These are phyloP conservation scores for Bergia puertoricense DNA, from an alignment of 92 coral and sea anemone species.

Conservation along the genomic window DNA sequence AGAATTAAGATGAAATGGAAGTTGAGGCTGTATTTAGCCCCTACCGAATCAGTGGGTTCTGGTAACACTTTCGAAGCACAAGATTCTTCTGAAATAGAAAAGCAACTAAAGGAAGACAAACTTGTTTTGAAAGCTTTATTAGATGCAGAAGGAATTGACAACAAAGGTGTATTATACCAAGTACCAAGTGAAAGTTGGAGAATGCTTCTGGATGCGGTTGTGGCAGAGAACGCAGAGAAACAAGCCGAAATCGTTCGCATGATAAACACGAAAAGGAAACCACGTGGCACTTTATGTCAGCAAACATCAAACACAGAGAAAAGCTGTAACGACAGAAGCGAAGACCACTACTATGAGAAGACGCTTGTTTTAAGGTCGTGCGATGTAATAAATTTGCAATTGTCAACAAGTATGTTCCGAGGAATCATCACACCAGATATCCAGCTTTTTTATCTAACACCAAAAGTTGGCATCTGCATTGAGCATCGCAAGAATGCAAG, in stretches of 20 bases:
- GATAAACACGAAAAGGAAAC: not conserved
- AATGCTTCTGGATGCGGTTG: constrained; percentile 48
- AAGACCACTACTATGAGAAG: constrained; percentile 65
- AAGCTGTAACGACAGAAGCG: constrained; percentile 7
- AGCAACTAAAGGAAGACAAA: not conserved
- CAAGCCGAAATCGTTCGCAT: constrained; percentile 24
- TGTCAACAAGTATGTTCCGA: constrained; percentile 59
- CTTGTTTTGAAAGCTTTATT: not conserved
- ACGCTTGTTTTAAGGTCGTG: constrained; percentile 54
- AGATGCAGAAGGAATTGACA: not conserved
- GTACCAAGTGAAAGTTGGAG: constrained; percentile 55
- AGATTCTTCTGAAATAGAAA: not conserved
- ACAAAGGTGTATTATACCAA: not conserved
- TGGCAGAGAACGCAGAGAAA: constrained; percentile 14
- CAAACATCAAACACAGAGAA: not conserved
- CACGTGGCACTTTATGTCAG: not conserved
- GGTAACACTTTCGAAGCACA: not conserved
- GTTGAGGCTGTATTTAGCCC: constrained; percentile 62
- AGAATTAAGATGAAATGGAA: constrained; percentile 59
- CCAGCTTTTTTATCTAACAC: constrained; percentile 73
- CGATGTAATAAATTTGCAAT: constrained; percentile 69
- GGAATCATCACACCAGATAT: constrained; percentile 77
- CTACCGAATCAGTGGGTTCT: not conserved
- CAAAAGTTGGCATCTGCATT: constrained; percentile 70
- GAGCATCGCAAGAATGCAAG: constrained; percentile 86